phyloP scores from a whole-genome alignment of 1,140 invertebrate species.

The Pristionchus pacificus region DNA sequence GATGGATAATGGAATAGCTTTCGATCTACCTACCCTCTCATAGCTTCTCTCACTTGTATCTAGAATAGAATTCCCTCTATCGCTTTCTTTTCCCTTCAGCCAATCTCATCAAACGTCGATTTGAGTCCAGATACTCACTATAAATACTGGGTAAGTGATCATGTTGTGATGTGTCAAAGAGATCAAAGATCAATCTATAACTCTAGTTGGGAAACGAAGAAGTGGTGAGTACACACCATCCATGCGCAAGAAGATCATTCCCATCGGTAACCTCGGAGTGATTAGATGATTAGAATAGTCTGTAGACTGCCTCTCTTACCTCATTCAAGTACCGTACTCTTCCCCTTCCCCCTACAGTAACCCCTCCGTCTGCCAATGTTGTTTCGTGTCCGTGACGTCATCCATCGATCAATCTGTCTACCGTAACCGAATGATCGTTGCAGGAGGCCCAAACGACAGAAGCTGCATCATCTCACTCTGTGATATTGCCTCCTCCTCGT shows the following conservation, averaged over 20 bases:
- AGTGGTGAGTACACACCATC: constrained; percentile 16
- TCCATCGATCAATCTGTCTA: too few species aligned
- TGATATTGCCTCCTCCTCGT: background rate
- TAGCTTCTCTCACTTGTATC: too few species aligned
- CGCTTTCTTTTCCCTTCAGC: constrained; percentile 30
- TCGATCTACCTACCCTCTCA: background rate
- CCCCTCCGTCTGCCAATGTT: too few species aligned
- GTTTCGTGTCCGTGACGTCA: background rate
- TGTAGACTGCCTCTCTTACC: background rate
- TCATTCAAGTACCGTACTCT: background rate
- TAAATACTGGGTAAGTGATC: constrained; percentile 34
- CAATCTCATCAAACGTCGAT: constrained; percentile 33
- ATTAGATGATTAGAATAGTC: too few species aligned
- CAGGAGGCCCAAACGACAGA: too few species aligned
- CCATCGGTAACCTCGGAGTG: background rate
- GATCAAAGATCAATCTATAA: background rate
- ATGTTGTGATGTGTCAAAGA: constrained; percentile 4
- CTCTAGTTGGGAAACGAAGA: constrained; percentile 24
- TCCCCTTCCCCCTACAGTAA: background rate
- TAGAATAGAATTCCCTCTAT: background rate
- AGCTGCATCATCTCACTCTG: too few species aligned
- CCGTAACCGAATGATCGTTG: too few species aligned
- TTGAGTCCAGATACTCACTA: constrained; percentile 28
- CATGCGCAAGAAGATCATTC: constrained; percentile 28
- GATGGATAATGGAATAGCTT: background rate